A percentile compares a stretch with the other conserved stretches of the same genome.
These are phyloP conservation scores for Otus scops DNA, from an alignment of 2,797 vertebrate species.

Conservation along the genomic window DNA sequence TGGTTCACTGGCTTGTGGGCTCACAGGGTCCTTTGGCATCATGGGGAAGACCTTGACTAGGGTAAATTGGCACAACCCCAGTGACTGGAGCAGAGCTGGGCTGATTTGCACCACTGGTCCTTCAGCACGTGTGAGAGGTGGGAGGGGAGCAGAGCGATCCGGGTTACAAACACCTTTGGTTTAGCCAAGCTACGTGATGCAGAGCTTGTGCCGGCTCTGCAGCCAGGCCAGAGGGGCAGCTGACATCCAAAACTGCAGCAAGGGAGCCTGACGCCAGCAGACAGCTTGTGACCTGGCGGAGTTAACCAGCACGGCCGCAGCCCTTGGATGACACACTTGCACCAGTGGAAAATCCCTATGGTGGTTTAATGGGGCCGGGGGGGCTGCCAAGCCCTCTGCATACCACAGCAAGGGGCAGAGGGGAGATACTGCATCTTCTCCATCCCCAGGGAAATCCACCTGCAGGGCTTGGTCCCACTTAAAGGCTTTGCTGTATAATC, in stretches of 20 bases:
- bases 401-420: background rate
- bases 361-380: background rate
- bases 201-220: background rate
- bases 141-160: background rate
- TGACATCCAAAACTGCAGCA: rapidly evolving
- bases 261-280: background rate
- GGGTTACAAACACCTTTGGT: background rate
- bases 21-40: background rate
- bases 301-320: background rate
- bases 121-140: background rate
- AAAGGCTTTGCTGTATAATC: background rate
- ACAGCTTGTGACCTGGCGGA: background rate
- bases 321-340: rapidly evolving
- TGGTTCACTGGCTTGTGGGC: background rate
- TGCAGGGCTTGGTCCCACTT: background rate
- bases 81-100: background rate
- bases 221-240: background rate
- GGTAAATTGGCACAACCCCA: background rate
- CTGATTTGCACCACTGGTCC: background rate
- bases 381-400: background rate
- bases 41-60: background rate
- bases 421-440: background rate
- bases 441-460: background rate
- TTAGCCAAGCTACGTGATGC: background rate
- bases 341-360: background rate